phyloP scores from a whole-genome alignment of 2,888 invertebrate species.

The Sylvicola fuscatus region DNA sequence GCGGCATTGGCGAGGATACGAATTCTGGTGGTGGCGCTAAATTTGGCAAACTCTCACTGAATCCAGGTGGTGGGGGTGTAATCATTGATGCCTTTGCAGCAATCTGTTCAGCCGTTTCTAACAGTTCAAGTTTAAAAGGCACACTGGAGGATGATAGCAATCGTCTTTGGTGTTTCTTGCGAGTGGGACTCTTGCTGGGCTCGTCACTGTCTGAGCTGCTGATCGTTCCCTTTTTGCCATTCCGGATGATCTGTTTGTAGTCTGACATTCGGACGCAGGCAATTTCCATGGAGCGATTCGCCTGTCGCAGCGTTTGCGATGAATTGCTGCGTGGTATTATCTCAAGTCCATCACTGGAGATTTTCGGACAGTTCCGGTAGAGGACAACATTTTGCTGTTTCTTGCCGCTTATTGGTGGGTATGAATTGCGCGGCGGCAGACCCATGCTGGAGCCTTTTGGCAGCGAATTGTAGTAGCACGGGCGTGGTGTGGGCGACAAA shows the following conservation, averaged over 20 bases:
- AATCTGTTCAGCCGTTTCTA: slow-evolving; percentile 11
- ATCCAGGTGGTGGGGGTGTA: slow-evolving; percentile 17
- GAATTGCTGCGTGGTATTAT: slow-evolving; percentile 40
- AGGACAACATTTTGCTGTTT: slow-evolving; percentile 18
- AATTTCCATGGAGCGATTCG: slow-evolving; percentile 21
- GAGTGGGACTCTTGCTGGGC: slow-evolving; percentile 25
- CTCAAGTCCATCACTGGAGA: slow-evolving; percentile 30
- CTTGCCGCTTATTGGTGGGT: slow-evolving; percentile 37
- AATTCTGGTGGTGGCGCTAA: slow-evolving; percentile 32
- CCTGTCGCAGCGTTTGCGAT: slow-evolving; percentile 34
- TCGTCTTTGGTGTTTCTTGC: slow-evolving; percentile 13
- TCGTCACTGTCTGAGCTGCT: slow-evolving; percentile 35
- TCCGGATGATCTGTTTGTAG: slow-evolving; percentile 23
- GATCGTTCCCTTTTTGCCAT: slow-evolving; percentile 12
- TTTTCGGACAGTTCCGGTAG: slow-evolving; percentile 19
- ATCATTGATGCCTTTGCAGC: no score
- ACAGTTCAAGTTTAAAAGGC: slow-evolving; percentile 38
- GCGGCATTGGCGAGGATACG: slow-evolving; percentile 28
- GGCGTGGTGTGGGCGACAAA: not conserved
- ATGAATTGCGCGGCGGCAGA: slow-evolving; percentile 40
- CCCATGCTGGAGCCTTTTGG: slow-evolving; percentile 30
- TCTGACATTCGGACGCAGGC: slow-evolving; percentile 23
- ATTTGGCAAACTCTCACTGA: slow-evolving; percentile 53
- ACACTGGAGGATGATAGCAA: slow-evolving; percentile 36
- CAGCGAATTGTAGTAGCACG: slow-evolving; percentile 19